Base-by-base conservation (phyloP, 2,888 invertebrate species). In the Dione juno region DNA sequence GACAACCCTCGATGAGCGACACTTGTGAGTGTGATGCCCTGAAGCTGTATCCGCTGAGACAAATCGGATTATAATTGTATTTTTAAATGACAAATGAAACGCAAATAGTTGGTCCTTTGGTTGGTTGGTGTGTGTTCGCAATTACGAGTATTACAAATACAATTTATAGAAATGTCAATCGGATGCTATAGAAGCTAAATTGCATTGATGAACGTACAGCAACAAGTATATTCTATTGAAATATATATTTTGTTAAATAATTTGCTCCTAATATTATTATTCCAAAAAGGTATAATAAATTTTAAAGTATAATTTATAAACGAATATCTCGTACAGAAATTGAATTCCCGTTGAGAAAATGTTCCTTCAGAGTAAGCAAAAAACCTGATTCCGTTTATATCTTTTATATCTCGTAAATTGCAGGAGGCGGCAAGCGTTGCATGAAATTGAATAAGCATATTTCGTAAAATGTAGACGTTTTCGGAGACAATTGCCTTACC, bases 371-470 rank as follows among this genome's bases (percentile, higher is more conserved):
- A 90, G 93, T 92, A 91, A 93, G 93, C 93, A 93, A 92, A 92
- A 93, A 93, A 92, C 88, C 91, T 86, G 92, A 93, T 93, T 92
- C 92, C 92, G 92, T 92, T 92, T 92, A 93, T 92, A 92, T 92
- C 92, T 93, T 92, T 93, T 93, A 92, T 92, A 93, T 93, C 93
- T 92, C 92, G 92, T 90, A 93, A 93, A 93, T 92, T 92, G 93
- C 92, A 93, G 92, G 93, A 93, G 93, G 91, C 90, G 93, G 90
- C 90, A 93, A 93, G 92, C 93, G 92, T 93, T 93, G 93, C 93
- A 93, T 93, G 93, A 93, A 93, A 93, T 93, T 93, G 93, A 93
- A 93, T 93, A 93, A 93, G 93, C 93, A 92, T 92, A 93, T 93
- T 93, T 92, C 93, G 93, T 91, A 93, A 93, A 93, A 93, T 87